phyloP scores from a whole-genome alignment of 2,888 invertebrate genomes.

The Geotrupes spiniger region DNA sequence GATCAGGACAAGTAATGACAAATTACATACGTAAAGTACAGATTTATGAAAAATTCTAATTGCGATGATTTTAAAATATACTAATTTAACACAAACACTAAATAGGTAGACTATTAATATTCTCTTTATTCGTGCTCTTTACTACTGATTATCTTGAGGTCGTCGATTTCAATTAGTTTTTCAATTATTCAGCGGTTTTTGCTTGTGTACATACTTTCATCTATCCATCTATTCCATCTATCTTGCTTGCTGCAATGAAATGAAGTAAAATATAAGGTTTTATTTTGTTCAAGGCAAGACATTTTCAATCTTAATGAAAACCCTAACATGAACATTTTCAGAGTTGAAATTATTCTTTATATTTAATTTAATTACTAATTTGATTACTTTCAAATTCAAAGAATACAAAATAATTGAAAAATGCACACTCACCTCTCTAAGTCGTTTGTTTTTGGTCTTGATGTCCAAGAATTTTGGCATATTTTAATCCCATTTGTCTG shows the following conservation, averaged over 20 bases:
- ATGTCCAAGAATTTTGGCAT: constrained; percentile 61
- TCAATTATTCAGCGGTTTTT: constrained; percentile 49
- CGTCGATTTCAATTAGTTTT: constrained; percentile 38
- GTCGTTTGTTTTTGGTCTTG: constrained; percentile 62
- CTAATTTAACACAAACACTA: no score
- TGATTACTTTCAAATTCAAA: no score
- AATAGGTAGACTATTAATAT: constrained; percentile 47
- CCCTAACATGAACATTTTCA: no score
- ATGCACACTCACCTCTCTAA: constrained; percentile 47
- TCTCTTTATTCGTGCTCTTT: constrained; percentile 52
- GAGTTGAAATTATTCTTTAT: no score
- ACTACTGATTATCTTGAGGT: constrained; percentile 39
- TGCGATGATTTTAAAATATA: no score
- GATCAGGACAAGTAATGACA: no score
- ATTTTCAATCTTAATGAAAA: no score
- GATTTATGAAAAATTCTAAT: no score
- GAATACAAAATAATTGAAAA: not conserved
- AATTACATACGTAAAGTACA: no score
- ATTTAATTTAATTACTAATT: no score
- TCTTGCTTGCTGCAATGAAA: constrained; percentile 38
- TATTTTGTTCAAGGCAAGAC: no score
- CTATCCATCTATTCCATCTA: constrained; percentile 38
- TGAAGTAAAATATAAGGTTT: no score
- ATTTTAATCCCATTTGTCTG: constrained; percentile 55
- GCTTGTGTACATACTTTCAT: constrained; percentile 40